Conservation (phyloP, 2,797 vertebrate genomes). For the Chromis chromis region DNA sequence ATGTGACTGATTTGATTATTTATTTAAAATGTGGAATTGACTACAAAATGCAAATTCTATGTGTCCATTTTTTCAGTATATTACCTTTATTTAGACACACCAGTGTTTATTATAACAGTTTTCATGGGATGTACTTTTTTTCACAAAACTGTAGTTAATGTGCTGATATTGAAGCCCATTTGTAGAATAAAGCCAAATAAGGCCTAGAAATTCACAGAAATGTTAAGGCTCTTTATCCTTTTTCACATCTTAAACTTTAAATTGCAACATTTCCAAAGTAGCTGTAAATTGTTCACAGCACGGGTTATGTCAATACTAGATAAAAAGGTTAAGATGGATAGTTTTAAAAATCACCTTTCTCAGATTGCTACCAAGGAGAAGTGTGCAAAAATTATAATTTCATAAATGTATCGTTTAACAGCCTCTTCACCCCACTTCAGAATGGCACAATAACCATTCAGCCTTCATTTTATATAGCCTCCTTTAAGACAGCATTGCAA, state of each 20-base stretch:
- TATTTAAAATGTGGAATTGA: background rate
- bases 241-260: background rate
- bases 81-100: no score
- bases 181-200: constrained; percentile 2
- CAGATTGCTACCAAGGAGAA: constrained; percentile 6
- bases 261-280: background rate
- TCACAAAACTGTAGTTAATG: background rate
- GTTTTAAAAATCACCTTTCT: constrained; percentile 10
- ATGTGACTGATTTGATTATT: background rate
- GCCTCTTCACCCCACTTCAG: constrained; percentile 7
- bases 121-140: background rate
- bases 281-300: background rate
- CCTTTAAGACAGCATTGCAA: constrained; percentile 31
- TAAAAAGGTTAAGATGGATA: background rate
- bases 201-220: background rate
- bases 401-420: constrained; percentile 18
- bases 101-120: no score
- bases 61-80: background rate
- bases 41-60: no score
- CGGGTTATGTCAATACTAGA: no score
- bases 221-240: background rate
- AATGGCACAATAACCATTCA: constrained; percentile 8
- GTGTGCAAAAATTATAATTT: constrained; percentile 11
- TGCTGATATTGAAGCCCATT: background rate
- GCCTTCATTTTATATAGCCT: constrained; percentile 10